These are phyloP conservation scores for Tinea pellionella DNA, from an alignment of 2,888 invertebrate species.

Conservation along the genomic window DNA sequence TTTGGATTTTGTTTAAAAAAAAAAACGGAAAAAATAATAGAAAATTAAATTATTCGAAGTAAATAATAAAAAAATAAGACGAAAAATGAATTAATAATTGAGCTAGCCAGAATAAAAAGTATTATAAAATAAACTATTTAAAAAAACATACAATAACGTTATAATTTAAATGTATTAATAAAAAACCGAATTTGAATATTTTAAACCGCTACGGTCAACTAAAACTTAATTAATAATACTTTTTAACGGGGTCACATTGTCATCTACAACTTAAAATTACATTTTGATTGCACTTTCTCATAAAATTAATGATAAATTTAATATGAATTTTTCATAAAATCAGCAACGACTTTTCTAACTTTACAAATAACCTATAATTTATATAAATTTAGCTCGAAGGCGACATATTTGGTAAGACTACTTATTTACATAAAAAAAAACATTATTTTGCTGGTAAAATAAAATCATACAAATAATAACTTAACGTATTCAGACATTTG, in stretches of 20 bases:
- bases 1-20: slow-evolving; percentile 1
- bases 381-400: slow-evolving; percentile 26
- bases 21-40: neutral
- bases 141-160: slow-evolving; percentile 42
- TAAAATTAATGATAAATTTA: slow-evolving; percentile 11
- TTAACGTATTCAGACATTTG: slow-evolving; percentile 58
- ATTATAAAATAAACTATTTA: slow-evolving; percentile 9
- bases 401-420: slow-evolving; percentile 54
- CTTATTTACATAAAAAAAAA: slow-evolving; percentile 56
- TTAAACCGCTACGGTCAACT: slow-evolving; percentile 62
- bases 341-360: slow-evolving; percentile 33
- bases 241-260: slow-evolving; percentile 61
- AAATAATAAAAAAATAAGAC: slow-evolving; percentile 24
- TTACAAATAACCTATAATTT: slow-evolving; percentile 38
- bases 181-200: slow-evolving; percentile 62
- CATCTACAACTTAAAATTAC: slow-evolving; percentile 57
- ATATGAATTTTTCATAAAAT: neutral
- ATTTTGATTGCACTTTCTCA: slow-evolving; percentile 60
- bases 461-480: slow-evolving; percentile 21
- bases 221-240: slow-evolving; percentile 67
- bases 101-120: slow-evolving; percentile 14
- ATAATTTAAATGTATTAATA: slow-evolving; percentile 64
- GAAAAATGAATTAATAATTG: slow-evolving; percentile 26
- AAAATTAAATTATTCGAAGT: no score
- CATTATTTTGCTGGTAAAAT: slow-evolving; percentile 15